Conservation (phyloP, 2,888 invertebrate genomes). For the Lithophane ornitopus region DNA sequence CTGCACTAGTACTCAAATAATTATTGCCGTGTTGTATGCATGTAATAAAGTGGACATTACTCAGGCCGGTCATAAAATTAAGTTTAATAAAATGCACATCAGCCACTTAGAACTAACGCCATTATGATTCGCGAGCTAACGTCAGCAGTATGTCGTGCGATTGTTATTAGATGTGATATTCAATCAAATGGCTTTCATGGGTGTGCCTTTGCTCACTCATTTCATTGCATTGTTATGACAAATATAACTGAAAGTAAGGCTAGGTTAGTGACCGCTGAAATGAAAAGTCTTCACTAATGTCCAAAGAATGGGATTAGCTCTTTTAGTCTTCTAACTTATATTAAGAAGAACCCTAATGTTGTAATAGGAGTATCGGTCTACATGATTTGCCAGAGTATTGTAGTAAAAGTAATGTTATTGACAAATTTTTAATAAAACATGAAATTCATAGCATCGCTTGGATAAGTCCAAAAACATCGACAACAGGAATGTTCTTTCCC, state of each 20-base stretch:
- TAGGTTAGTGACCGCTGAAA: background rate
- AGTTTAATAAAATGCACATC: conserved; percentile 67
- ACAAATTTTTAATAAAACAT: too few species aligned
- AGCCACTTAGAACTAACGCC: conserved; percentile 62
- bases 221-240: background rate
- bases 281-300: background rate
- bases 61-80: conserved; percentile 60
- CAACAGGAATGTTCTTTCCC: conserved; percentile 35
- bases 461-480: conserved; percentile 51
- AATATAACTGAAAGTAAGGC: background rate
- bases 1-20: conserved; percentile 20
- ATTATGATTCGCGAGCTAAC: conserved; percentile 55
- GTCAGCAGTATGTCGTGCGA: conserved; percentile 26
- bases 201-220: background rate
- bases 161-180: conserved; percentile 29
- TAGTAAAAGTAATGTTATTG: too few species aligned
- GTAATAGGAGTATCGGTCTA: background rate
- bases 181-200: conserved; percentile 27
- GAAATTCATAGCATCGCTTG: too few species aligned
- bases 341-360: background rate
- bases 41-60: conserved; percentile 48
- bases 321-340: background rate
- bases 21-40: conserved; percentile 21
- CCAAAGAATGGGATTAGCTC: background rate
- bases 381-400: background rate